phyloP scores from a whole-genome alignment of 2,888 invertebrate genomes.

The Hetaerina titia region DNA sequence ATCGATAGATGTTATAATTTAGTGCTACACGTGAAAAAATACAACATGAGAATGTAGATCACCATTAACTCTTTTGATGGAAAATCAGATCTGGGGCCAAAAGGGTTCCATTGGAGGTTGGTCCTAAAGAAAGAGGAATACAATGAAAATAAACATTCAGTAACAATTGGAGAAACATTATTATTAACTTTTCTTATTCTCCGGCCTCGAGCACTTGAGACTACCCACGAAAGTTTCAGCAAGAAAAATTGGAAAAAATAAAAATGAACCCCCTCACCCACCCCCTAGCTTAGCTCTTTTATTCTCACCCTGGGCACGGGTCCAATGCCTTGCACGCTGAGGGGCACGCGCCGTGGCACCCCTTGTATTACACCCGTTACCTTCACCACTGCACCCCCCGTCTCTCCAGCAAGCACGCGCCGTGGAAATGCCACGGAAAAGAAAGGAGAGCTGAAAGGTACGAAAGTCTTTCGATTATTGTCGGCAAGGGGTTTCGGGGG shows the following conservation, averaged over 20 bases:
- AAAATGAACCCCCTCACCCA: too few species aligned
- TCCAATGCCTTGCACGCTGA: background rate
- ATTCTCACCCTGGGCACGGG: conserved; percentile 22
- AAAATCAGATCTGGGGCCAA: too few species aligned
- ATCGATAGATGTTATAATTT: too few species aligned
- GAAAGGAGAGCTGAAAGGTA: background rate
- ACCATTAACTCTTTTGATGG: too few species aligned
- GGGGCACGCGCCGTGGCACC: background rate
- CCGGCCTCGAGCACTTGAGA: background rate
- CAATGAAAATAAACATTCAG: background rate
- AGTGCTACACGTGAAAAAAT: too few species aligned
- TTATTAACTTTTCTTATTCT: background rate
- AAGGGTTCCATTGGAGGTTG: too few species aligned
- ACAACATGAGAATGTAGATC: too few species aligned
- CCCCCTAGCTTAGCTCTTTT: background rate
- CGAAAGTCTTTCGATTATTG: conserved; percentile 60
- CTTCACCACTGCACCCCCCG: background rate
- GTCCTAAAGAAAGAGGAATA: too few species aligned
- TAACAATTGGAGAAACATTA: background rate
- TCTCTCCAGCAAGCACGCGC: conserved; percentile 17
- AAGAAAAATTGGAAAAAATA: background rate
- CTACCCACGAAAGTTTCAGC: background rate
- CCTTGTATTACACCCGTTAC: background rate
- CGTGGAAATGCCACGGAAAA: background rate
- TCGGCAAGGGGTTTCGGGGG: conserved; percentile 2